Evolutionary conservation across 2,113 vertebrate species (phyloP).

Genomic region (Tychaedon coryphoeus): DNA sequence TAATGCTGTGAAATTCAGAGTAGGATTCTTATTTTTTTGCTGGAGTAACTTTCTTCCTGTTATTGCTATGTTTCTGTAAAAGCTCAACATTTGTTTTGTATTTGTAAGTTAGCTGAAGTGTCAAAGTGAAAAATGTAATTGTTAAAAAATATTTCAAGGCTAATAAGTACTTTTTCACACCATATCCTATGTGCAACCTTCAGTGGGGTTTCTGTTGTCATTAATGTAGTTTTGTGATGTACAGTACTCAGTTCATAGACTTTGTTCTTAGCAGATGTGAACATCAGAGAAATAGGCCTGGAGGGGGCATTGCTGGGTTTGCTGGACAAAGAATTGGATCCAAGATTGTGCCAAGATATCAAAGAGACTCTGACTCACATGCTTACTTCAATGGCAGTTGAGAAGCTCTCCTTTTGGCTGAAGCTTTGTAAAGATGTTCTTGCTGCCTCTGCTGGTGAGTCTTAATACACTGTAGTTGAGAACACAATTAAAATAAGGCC

Average conservation of each 20-base stretch:
- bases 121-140: background rate
- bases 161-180: background rate
- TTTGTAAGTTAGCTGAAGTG: background rate
- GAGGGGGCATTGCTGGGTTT: conserved; percentile 89
- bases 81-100: background rate
- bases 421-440: conserved; percentile 94
- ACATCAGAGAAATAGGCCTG: conserved; percentile 89
- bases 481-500: background rate
- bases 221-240: conserved; percentile 22
- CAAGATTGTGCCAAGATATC: conserved; percentile 82
- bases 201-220: background rate
- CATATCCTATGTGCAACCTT: background rate
- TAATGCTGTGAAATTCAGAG: background rate
- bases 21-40: background rate
- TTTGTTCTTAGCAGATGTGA: conserved; percentile 79
- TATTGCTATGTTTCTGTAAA: background rate
- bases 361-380: conserved; percentile 88
- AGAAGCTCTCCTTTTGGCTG: conserved; percentile 89
- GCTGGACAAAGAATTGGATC: conserved; percentile 88
- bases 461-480: background rate
- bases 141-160: background rate
- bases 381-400: conserved; percentile 82
- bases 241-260: conserved; percentile 6
- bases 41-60: background rate
- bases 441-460: conserved; percentile 86